Conservation (phyloP, 2,888 invertebrate genomes). For the Disparrhopalites patrizii region DNA sequence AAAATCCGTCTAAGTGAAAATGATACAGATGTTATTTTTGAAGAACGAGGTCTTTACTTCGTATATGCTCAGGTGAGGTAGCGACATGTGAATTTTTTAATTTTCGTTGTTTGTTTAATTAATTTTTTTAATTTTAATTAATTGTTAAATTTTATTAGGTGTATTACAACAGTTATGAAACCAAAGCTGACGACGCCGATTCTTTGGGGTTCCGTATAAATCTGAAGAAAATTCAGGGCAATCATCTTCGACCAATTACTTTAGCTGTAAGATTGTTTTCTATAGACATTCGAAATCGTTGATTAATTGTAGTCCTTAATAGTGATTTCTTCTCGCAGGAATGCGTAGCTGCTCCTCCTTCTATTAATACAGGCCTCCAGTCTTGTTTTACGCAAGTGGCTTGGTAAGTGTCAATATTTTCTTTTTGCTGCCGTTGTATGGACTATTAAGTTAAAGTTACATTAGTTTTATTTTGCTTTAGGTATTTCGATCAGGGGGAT, state of each 20-base stretch:
- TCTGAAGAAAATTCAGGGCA: slow-evolving; percentile 30
- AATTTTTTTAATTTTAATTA: background rate
- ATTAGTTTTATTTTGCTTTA: too few species aligned
- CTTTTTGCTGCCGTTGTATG: too few species aligned
- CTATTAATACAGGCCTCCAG: background rate
- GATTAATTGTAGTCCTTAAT: background rate
- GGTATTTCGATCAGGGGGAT: slow-evolving; percentile 39
- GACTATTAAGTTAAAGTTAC: too few species aligned
- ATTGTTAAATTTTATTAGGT: slow-evolving; percentile 29
- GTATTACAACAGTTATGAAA: slow-evolving; percentile 31
- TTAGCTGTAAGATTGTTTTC: slow-evolving; percentile 37
- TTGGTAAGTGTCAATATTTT: background rate
- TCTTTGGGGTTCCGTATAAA: slow-evolving; percentile 41
- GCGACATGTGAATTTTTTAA: background rate
- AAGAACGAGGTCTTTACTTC: slow-evolving; percentile 38
- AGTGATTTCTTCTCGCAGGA: slow-evolving; percentile 4
- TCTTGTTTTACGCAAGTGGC: slow-evolving; percentile 16
- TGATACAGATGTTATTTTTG: slow-evolving; percentile 37
- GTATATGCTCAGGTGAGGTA: slow-evolving; percentile 42
- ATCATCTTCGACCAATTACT: slow-evolving; percentile 29
- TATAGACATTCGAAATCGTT: slow-evolving; percentile 10
- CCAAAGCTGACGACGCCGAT: background rate
- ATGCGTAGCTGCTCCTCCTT: slow-evolving; percentile 5
- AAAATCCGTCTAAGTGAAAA: slow-evolving; percentile 33
- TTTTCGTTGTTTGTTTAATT: background rate